phyloP scores from a whole-genome alignment of 2,797 vertebrate species.

The Gadopsis marmoratus region DNA sequence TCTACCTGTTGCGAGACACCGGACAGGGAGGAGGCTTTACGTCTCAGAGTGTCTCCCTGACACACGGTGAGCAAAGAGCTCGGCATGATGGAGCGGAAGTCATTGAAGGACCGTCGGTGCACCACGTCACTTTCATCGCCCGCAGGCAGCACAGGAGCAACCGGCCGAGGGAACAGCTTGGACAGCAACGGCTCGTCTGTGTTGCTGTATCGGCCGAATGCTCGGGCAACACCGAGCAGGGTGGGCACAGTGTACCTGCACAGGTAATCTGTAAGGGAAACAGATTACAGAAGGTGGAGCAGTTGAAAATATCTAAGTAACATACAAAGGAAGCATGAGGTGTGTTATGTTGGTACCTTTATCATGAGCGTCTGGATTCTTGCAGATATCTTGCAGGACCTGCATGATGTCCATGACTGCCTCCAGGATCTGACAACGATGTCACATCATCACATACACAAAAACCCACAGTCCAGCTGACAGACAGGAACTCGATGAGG shows the following conservation, averaged over 20 bases:
- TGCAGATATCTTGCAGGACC: constrained; percentile 91
- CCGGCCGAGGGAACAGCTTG: constrained; percentile 92
- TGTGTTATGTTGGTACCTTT: constrained; percentile 86
- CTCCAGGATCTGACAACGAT: constrained; percentile 89
- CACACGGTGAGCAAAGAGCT: constrained; percentile 92
- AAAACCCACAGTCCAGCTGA: neutral
- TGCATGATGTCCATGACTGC: constrained; percentile 92
- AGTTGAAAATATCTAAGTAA: neutral
- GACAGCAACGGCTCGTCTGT: constrained; percentile 94
- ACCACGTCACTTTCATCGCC: constrained; percentile 87
- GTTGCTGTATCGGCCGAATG: constrained; percentile 96
- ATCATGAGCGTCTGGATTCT: constrained; percentile 90
- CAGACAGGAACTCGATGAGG: no score
- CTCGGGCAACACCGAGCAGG: constrained; percentile 94
- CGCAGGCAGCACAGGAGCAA: constrained; percentile 79
- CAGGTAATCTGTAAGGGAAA: constrained; percentile 87
- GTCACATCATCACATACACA: neutral
- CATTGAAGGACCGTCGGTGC: constrained; percentile 94
- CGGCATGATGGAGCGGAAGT: constrained; percentile 97
- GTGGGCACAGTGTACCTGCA: constrained; percentile 93
- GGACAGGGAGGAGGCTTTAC: constrained; percentile 90
- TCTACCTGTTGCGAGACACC: constrained; percentile 89
- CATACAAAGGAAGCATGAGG: neutral
- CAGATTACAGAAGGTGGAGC: neutral
- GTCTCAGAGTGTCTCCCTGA: constrained; percentile 90